Evolutionary conservation across 2,113 vertebrate genomes (phyloP).

Genomic region (Murina feae): DNA sequence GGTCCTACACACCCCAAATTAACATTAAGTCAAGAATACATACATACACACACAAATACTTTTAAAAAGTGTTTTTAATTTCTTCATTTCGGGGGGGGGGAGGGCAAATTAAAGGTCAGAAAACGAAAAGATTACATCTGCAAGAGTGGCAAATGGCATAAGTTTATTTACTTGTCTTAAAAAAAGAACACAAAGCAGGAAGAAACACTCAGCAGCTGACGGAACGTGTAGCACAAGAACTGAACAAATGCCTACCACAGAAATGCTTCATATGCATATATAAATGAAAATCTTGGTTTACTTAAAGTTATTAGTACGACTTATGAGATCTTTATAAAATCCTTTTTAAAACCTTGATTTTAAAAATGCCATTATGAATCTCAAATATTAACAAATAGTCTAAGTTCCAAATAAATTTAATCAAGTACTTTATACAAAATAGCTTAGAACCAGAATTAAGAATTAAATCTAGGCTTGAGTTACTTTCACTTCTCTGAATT

Average conservation of each 20-base stretch:
- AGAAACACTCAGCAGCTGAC: background rate
- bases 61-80: background rate
- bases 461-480: background rate
- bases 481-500: constrained; percentile 8
- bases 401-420: constrained; percentile 10
- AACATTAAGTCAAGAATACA: background rate
- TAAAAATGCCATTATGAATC: background rate
- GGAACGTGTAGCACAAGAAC: background rate
- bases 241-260: constrained; percentile 14
- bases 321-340: background rate
- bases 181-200: background rate
- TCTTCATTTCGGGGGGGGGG: background rate
- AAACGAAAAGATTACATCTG: constrained; percentile 20
- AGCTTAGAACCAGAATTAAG: background rate
- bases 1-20: background rate
- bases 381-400: constrained; percentile 1
- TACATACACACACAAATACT: background rate
- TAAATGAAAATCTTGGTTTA: background rate
- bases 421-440: constrained; percentile 3
- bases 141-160: background rate
- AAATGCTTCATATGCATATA: constrained; percentile 33
- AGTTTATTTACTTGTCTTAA: constrained; percentile 1
- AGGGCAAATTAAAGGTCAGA: background rate
- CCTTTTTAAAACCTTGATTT: background rate
- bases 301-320: background rate